Percentiles rank a stretch among this genome's conserved stretches.
These are phyloP conservation scores for Sebastiscus albofasciatus DNA, from an alignment of 2,797 vertebrate genomes.

Conservation along the genomic window DNA sequence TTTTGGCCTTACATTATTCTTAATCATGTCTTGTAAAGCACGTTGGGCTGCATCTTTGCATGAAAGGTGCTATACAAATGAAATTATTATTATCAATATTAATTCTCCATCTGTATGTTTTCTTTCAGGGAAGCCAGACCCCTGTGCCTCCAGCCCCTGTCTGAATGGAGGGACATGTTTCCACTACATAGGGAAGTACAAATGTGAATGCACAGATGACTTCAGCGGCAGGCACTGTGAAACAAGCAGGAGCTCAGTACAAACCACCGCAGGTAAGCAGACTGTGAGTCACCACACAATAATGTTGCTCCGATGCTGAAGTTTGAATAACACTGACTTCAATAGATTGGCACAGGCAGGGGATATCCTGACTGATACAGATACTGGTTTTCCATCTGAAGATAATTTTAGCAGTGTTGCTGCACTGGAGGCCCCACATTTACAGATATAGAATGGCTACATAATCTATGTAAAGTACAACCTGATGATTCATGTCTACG, in stretches of 20 bases:
- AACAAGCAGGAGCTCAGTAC: slow-evolving; percentile 76
- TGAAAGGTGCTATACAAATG: neutral
- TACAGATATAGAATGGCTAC: slow-evolving; percentile 58
- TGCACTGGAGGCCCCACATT: slow-evolving; percentile 48
- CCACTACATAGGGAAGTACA: slow-evolving; percentile 99
- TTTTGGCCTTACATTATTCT: neutral
- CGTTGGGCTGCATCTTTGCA: too few species aligned
- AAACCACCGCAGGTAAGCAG: slow-evolving; percentile 72
- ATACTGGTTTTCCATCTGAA: slow-evolving; percentile 39
- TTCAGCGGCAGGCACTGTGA: slow-evolving; percentile 93
- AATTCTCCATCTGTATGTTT: slow-evolving; percentile 6
- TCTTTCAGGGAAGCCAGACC: slow-evolving; percentile 93
- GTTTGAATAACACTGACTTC: slow-evolving; percentile 10
- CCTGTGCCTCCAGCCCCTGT: slow-evolving; percentile 94
- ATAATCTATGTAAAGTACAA: slow-evolving; percentile 53
- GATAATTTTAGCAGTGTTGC: slow-evolving; percentile 75
- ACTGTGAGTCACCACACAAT: slow-evolving; percentile 17
- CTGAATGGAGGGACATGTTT: slow-evolving; percentile 96
- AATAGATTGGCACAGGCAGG: slow-evolving; percentile 30
- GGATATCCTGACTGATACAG: slow-evolving; percentile 47
- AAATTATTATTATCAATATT: neutral
- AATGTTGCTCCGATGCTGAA: slow-evolving; percentile 17
- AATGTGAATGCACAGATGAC: slow-evolving; percentile 92
- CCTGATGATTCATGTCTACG: slow-evolving; percentile 59
- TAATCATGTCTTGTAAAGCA: neutral